phyloP scores from a whole-genome alignment of 2,113 vertebrate genomes.

The Oostethus manadensis region DNA sequence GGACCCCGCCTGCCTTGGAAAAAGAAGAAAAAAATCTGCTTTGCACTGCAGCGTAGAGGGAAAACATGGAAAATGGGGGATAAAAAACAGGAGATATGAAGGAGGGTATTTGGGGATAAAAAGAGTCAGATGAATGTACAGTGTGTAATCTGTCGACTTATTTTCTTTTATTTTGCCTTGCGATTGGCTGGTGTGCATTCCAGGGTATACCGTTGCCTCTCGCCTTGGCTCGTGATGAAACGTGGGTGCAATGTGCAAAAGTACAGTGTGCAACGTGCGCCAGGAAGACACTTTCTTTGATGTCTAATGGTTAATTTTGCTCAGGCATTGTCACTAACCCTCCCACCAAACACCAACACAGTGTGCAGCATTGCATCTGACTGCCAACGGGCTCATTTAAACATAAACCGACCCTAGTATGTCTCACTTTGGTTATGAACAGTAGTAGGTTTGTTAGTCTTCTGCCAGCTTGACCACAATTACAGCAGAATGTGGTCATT shows the following conservation, averaged over 20 bases:
- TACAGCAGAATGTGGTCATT: slow-evolving; percentile 50
- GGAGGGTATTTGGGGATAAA: slow-evolving; percentile 17
- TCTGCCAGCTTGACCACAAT: slow-evolving; percentile 43
- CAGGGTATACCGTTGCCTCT: too few species aligned
- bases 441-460: slow-evolving; percentile 22
- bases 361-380: slow-evolving; percentile 19
- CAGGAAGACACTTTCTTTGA: slow-evolving; percentile 37
- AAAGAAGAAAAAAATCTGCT: slow-evolving; percentile 56
- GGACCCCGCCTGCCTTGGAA: slow-evolving; percentile 59
- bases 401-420: slow-evolving; percentile 18
- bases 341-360: slow-evolving; percentile 46
- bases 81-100: neutral
- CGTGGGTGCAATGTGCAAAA: slow-evolving; percentile 44
- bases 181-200: too few species aligned
- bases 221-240: slow-evolving; percentile 57
- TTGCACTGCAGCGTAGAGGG: slow-evolving; percentile 61
- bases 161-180: slow-evolving; percentile 12
- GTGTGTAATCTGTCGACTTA: slow-evolving; percentile 41
- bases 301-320: slow-evolving; percentile 23
- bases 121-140: slow-evolving; percentile 18
- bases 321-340: slow-evolving; percentile 34
- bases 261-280: slow-evolving; percentile 40
- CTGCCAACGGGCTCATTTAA: slow-evolving; percentile 33
- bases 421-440: slow-evolving; percentile 17
- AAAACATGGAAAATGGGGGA: slow-evolving; percentile 43